A percentile compares a stretch with the other conserved stretches of the same genome.
phyloP scores from a whole-genome alignment of 2,797 vertebrate species.

The Pseudomugil tenellus region DNA sequence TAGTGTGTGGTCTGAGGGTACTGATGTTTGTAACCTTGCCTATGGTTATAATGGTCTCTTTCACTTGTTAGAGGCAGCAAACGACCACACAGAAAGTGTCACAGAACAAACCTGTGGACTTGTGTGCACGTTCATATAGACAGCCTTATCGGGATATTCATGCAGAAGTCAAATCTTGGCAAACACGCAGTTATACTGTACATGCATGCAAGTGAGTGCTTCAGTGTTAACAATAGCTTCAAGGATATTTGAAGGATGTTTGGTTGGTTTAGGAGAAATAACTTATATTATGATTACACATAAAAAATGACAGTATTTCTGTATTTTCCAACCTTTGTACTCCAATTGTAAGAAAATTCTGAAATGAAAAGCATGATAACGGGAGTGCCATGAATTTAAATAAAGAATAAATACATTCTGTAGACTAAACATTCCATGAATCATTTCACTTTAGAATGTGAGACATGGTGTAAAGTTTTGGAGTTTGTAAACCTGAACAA shows the following conservation, averaged over 20 bases:
- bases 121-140: not conserved
- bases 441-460: too few relatives aligned
- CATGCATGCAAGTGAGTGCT: not conserved
- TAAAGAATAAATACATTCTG: too few relatives aligned
- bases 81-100: conserved; percentile 6
- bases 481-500: too few relatives aligned
- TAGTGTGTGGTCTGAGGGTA: conserved; percentile 8
- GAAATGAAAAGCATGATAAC: not conserved
- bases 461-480: too few relatives aligned
- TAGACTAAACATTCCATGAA: too few relatives aligned
- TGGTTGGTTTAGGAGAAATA: conserved; percentile 29
- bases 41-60: conserved; percentile 31
- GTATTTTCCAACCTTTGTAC: not conserved
- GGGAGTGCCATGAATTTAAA: not conserved
- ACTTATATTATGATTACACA: not conserved
- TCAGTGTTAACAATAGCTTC: conserved; percentile 17
- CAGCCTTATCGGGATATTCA: conserved; percentile 8
- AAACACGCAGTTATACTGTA: conserved; percentile 16
- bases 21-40: conserved; percentile 38
- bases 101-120: conserved; percentile 10
- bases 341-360: not conserved
- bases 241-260: conserved; percentile 26
- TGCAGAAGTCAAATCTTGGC: not conserved
- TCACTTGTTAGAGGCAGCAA: conserved; percentile 35
- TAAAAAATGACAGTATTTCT: too few relatives aligned